phyloP scores from a whole-genome alignment of 2,797 vertebrate genomes.

The Picus viridis region DNA sequence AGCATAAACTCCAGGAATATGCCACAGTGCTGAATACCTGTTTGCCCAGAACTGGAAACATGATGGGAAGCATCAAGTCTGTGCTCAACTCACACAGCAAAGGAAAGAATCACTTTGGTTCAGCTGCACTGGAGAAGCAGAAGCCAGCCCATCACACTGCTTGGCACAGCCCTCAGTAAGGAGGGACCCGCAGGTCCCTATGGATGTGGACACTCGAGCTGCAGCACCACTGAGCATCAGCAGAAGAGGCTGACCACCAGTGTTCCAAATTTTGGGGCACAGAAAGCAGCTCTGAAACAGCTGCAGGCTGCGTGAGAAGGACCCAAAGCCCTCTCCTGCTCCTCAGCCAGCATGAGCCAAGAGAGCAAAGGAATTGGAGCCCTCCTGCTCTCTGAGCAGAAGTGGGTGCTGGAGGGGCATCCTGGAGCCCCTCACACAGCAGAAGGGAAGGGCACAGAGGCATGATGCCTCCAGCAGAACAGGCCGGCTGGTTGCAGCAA shows the following conservation, averaged over 20 bases:
- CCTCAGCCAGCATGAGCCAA: neutral
- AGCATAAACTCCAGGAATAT: neutral
- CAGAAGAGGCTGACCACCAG: neutral
- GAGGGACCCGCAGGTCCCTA: rapidly evolving
- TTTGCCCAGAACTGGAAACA: neutral
- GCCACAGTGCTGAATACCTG: neutral
- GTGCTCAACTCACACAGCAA: neutral
- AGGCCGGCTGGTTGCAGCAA: neutral
- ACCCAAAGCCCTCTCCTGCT: neutral
- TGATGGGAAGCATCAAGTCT: neutral
- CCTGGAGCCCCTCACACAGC: neutral
- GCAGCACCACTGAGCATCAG: rapidly evolving
- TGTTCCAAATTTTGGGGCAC: rapidly evolving
- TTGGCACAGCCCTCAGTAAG: rapidly evolving
- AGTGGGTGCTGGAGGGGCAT: neutral
- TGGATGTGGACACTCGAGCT: rapidly evolving
- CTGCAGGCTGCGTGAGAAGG: neutral
- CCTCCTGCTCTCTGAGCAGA: neutral
- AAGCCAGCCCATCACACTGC: rapidly evolving
- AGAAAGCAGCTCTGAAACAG: rapidly evolving
- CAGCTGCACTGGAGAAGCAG: rapidly evolving
- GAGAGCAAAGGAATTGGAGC: neutral
- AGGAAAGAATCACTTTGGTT: neutral
- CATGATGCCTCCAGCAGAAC: rapidly evolving
- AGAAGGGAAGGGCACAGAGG: neutral